A percentile compares a stretch with the other conserved stretches of the same genome.
Evolutionary conservation across 1,140 invertebrate genomes (phyloP).

Genomic region (Physella acuta): DNA sequence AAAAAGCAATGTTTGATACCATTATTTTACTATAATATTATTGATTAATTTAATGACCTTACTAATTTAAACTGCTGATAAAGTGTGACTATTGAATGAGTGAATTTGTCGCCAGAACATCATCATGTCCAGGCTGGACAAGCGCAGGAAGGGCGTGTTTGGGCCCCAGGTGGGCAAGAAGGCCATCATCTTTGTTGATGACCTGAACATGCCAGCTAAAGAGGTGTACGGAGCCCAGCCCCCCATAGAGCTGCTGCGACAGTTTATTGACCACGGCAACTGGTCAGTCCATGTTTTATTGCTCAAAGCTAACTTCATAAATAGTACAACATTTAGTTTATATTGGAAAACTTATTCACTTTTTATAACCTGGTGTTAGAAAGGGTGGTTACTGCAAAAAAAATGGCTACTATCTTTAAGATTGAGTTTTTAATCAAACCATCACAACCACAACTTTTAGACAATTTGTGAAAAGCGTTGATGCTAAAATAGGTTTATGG

Average conservation of each 20-base stretch:
- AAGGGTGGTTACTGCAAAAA: background rate
- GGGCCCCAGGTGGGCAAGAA: conserved; percentile 60
- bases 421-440: too few relatives aligned
- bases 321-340: background rate
- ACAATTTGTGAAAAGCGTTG: too few relatives aligned
- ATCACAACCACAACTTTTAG: too few relatives aligned
- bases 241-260: conserved; percentile 60
- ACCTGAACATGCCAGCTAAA: conserved; percentile 61
- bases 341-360: background rate
- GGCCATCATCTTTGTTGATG: conserved; percentile 61
- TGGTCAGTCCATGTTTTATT: conserved; percentile 55
- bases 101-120: conserved; percentile 71
- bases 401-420: too few relatives aligned
- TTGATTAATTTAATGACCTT: too few relatives aligned
- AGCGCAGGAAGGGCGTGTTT: conserved; percentile 58
- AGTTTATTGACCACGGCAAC: conserved; percentile 60
- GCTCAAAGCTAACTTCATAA: too few relatives aligned
- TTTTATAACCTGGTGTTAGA: background rate
- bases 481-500: too few relatives aligned
- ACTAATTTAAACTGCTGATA: too few relatives aligned
- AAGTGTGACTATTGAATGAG: too few relatives aligned
- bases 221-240: conserved; percentile 61
- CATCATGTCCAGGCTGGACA: conserved; percentile 60
- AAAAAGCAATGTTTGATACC: too few relatives aligned
- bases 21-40: too few relatives aligned